A percentile compares a stretch with the other conserved stretches of the same genome.
Evolutionary conservation across 2,888 invertebrate genomes (phyloP).

Genomic region (Pherbina coryleti): DNA sequence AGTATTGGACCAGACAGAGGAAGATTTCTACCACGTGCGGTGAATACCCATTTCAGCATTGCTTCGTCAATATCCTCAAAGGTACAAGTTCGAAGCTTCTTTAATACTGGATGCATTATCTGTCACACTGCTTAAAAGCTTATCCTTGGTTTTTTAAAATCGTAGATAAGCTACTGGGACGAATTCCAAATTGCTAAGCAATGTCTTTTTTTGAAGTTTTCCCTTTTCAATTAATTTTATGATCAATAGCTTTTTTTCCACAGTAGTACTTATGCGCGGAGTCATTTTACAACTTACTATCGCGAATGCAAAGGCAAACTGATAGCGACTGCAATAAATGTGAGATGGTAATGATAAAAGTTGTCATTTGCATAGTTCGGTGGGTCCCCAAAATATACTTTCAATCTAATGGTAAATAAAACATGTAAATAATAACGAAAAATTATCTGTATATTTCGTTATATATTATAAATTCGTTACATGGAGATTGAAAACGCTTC

Average conservation of each 20-base stretch:
- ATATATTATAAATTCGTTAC: too few species aligned
- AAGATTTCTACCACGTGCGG: slow-evolving; percentile 37
- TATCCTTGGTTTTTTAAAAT: slow-evolving; percentile 17
- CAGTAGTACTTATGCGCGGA: background rate
- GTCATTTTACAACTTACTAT: background rate
- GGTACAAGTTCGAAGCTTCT: slow-evolving; percentile 31
- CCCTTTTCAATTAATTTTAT: slow-evolving; percentile 14
- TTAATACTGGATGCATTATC: background rate
- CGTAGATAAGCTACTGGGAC: background rate
- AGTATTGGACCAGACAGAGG: slow-evolving; percentile 32
- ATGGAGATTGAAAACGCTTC: too few species aligned
- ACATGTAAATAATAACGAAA: background rate
- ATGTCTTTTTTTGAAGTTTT: slow-evolving; percentile 9
- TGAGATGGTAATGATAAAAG: too few species aligned
- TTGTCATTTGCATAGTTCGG: background rate
- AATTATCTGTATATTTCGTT: too few species aligned
- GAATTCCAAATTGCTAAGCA: background rate
- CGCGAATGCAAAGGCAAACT: too few species aligned
- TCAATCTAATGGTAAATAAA: background rate
- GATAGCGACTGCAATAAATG: too few species aligned
- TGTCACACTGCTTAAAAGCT: background rate
- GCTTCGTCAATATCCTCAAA: slow-evolving; percentile 38
- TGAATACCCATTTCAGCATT: slow-evolving; percentile 33
- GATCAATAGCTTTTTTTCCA: slow-evolving; percentile 16
- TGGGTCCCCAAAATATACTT: background rate